These are phyloP conservation scores for Gymnobelideus leadbeateri DNA, from an alignment of 2,113 vertebrate species.

Conservation along the genomic window DNA sequence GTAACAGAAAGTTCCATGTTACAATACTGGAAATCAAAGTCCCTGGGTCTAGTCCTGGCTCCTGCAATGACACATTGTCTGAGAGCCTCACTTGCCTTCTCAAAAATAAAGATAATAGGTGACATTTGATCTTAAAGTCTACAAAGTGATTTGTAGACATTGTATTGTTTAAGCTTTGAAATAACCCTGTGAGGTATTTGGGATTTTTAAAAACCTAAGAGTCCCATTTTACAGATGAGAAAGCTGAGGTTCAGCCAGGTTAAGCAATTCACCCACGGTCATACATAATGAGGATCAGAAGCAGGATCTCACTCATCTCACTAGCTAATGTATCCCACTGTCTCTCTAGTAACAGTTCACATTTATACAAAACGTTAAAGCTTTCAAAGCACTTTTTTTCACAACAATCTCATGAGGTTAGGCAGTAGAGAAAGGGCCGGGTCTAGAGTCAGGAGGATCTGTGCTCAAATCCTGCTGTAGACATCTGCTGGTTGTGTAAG, in stretches of 20 bases:
- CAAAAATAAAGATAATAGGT: neutral
- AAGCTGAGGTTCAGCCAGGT: conserved; percentile 10
- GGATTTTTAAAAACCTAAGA: neutral
- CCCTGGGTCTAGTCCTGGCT: neutral
- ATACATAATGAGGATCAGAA: neutral
- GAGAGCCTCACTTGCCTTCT: neutral
- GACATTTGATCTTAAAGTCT: neutral
- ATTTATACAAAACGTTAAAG: neutral
- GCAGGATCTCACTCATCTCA: neutral
- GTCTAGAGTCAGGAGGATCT: neutral
- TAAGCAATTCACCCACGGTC: conserved; percentile 31
- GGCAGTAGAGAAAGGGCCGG: neutral
- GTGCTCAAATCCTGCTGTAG: neutral
- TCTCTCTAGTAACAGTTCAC: neutral
- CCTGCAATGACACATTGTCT: neutral
- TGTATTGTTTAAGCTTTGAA: neutral
- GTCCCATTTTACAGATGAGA: neutral
- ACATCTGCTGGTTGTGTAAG: neutral
- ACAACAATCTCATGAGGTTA: neutral
- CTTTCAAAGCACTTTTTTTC: neutral
- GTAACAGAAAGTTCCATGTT: neutral
- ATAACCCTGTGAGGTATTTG: neutral
- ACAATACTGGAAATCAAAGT: neutral
- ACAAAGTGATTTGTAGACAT: neutral
- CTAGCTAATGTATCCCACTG: neutral